A percentile compares a stretch with the other conserved stretches of the same genome.
phyloP scores from a whole-genome alignment of 1,140 invertebrate species.

The Akabosia matsudoensis region DNA sequence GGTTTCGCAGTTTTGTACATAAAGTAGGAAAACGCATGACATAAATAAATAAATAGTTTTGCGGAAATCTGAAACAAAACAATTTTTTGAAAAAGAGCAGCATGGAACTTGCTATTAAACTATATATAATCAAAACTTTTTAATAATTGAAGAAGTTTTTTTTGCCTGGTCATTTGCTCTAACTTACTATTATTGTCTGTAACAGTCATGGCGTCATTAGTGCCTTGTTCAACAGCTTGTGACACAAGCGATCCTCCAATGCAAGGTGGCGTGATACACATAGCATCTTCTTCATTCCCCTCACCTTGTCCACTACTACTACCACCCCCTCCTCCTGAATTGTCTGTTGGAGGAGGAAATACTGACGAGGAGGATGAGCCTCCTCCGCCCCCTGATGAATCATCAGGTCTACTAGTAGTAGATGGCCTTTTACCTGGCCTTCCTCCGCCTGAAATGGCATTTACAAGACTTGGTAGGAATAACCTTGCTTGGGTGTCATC shows the following conservation, averaged over 20 bases:
- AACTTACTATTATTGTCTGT: neutral
- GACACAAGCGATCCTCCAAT: neutral
- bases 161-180: no score
- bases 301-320: slow-evolving; percentile 16
- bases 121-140: no score
- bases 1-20: no score
- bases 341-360: neutral
- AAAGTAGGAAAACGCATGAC: no score
- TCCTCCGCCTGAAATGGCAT: slow-evolving; percentile 36
- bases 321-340: slow-evolving; percentile 24
- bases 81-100: no score
- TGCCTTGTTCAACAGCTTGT: neutral
- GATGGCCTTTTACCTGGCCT: slow-evolving; percentile 1
- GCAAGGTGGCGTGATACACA: neutral
- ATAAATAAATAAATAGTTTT: no score
- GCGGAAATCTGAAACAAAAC: no score
- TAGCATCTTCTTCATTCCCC: neutral
- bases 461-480: slow-evolving; percentile 33
- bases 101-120: no score
- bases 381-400: neutral
- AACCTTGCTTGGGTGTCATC: slow-evolving; percentile 30
- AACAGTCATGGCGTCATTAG: neutral
- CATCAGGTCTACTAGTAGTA: neutral
- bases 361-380: neutral
- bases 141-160: no score